Evolutionary conservation across 2,797 vertebrate species (phyloP), one percentile per base, ranked within the genome.

Genomic region (Coranthus polyacanthus): DNA sequence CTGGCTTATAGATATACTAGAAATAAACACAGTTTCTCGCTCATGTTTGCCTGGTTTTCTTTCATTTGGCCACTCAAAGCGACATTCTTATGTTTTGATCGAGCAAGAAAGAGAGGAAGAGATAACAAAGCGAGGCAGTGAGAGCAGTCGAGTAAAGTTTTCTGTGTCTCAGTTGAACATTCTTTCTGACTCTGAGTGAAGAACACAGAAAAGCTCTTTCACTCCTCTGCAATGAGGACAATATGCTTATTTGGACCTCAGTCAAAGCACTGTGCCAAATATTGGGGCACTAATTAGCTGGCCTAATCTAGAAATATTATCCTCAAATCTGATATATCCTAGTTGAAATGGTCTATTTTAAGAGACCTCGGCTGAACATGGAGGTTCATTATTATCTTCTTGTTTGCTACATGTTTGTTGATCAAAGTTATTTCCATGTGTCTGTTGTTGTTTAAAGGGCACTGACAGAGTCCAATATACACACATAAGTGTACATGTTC

Each of bases 391-490:
- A 91, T 85, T 79, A 85, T 85, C 84, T 85, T 45, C 84, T 89
- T 88, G 86, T 90, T 88, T 90, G 88, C 85, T 85, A 88, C 91
- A 91, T 87, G 85, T 89, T 88, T 89, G 86, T 90, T 87, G 87
- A 92, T 92, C 88, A 90, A 89, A 91, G 88, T 87, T 84, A 64
- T 70, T 85, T 81, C 78, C 53, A 57, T 51, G 80, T 72, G 81
- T 88, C 83, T 90, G 85, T 87, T 83, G 84, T 90, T 92, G 87
- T 88, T 89, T 87, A 85, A 89, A 87, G 86, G 78, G 67, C 77
- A 89, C 32, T 78, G 86, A 88, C 82, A 83, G 69, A 63, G 73
- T 84, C 84, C 82, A 75, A 82, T 17, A 79, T n/a, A 78, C 81
- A 79, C 61, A 69, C 65, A 59, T 24, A 49, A 29, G 43, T 13